Evolutionary conservation across 2,113 vertebrate species (phyloP).

Genomic region (Chionis minor): DNA sequence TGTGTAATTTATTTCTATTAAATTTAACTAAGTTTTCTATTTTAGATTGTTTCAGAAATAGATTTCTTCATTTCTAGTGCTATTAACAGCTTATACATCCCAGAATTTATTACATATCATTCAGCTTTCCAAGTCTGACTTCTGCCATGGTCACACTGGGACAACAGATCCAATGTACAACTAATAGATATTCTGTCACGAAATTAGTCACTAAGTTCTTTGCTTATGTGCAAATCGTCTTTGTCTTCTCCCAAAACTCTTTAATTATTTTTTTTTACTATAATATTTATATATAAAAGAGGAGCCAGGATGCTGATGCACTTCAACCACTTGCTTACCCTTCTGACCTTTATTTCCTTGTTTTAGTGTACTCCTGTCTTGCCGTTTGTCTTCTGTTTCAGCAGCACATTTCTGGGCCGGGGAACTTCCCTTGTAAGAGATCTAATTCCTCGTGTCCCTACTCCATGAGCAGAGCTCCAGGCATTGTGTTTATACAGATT

Average conservation of each 20-base stretch:
- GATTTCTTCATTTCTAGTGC: not conserved
- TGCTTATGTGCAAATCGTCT: not conserved
- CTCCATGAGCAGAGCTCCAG: not conserved
- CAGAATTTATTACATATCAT: not conserved
- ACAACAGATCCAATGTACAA: not conserved
- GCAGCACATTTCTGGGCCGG: not conserved
- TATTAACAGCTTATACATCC: not conserved
- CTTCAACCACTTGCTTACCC: not conserved
- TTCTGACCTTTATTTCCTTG: not conserved
- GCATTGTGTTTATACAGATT: not conserved
- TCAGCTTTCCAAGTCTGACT: not conserved
- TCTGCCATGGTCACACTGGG: not conserved
- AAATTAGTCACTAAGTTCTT: not conserved
- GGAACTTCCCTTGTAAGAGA: not conserved
- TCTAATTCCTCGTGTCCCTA: not conserved
- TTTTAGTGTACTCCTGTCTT: not conserved
- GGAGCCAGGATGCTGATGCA: not conserved
- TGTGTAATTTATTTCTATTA: not conserved
- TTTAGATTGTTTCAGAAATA: not conserved
- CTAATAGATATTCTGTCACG: not conserved
- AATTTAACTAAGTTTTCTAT: not conserved
- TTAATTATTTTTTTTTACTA: not conserved
- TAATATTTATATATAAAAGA: not conserved
- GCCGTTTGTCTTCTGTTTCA: not conserved
- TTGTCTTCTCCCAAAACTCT: not conserved